These are phyloP conservation scores for Aphelinus certus DNA, from an alignment of 1,140 invertebrate genomes.

Conservation along the genomic window DNA sequence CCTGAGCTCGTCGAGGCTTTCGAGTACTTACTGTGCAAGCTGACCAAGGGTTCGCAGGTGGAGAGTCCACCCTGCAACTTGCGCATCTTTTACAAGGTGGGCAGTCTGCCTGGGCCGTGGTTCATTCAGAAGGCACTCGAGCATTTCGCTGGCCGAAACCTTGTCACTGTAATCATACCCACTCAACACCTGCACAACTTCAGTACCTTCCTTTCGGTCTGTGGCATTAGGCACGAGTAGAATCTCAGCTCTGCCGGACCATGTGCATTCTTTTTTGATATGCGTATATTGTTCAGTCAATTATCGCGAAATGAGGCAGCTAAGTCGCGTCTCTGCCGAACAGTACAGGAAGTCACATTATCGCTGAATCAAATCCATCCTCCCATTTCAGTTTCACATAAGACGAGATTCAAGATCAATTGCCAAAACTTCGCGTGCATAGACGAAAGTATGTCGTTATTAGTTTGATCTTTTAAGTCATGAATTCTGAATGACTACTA, in stretches of 20 bases:
- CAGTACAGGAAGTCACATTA: not conserved
- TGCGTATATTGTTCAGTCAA: constrained; percentile 19
- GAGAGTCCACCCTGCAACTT: constrained; percentile 73
- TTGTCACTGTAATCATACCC: constrained; percentile 80
- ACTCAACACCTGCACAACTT: constrained; percentile 80
- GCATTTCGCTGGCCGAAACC: constrained; percentile 66
- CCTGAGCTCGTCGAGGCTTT: constrained; percentile 74
- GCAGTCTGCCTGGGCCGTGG: constrained; percentile 66
- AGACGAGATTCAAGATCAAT: no score
- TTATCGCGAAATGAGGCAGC: not conserved
- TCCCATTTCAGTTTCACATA: no score
- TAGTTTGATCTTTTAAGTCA: no score
- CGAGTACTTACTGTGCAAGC: constrained; percentile 77
- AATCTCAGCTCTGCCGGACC: not conserved
- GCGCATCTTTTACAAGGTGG: constrained; percentile 79
- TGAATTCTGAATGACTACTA: not conserved
- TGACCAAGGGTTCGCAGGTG: constrained; percentile 74
- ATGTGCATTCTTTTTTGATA: not conserved
- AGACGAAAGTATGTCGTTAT: no score
- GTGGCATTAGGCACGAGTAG: constrained; percentile 72
- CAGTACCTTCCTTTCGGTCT: constrained; percentile 81
- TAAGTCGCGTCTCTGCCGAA: constrained; percentile 7
- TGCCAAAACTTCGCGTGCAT: no score
- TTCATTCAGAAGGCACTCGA: constrained; percentile 68
- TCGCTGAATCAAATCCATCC: not conserved